Evolutionary conservation across 2,113 vertebrate species (phyloP).

Genomic region (Camelus dromedarius): DNA sequence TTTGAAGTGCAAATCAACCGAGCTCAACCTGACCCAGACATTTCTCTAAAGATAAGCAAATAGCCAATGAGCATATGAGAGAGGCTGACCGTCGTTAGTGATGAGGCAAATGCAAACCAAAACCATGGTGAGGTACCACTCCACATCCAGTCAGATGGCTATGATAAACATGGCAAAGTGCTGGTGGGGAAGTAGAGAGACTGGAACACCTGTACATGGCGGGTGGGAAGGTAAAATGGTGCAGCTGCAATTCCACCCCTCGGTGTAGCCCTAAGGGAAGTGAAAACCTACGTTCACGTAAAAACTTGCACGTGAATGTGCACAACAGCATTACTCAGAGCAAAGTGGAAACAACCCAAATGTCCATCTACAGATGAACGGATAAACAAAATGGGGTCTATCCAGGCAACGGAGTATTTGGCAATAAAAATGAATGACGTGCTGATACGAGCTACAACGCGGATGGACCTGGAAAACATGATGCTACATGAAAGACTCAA

Average conservation of each 20-base stretch:
- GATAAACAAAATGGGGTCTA: not conserved
- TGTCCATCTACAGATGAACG: not conserved
- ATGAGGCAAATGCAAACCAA: not conserved
- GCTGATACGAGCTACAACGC: not conserved
- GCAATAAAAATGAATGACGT: not conserved
- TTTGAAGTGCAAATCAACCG: not conserved
- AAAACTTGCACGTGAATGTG: not conserved
- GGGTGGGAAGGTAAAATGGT: not conserved
- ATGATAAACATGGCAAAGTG: not conserved
- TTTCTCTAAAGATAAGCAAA: not conserved
- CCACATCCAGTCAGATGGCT: not conserved
- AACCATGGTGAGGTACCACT: not conserved
- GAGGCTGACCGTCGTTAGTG: too few species aligned
- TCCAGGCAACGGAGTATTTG: not conserved
- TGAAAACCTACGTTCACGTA: not conserved
- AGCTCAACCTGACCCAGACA: not conserved
- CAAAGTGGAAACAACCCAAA: not conserved
- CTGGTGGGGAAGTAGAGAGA: not conserved
- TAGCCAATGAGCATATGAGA: not conserved
- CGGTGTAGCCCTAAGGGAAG: not conserved
- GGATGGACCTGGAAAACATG: not conserved
- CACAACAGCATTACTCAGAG: not conserved
- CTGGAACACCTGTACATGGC: accelerated
- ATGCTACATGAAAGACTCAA: not conserved
- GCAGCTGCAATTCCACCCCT: too few species aligned